Conservation (phyloP, 2,888 invertebrate genomes). For the Apocheima hispidaria region DNA sequence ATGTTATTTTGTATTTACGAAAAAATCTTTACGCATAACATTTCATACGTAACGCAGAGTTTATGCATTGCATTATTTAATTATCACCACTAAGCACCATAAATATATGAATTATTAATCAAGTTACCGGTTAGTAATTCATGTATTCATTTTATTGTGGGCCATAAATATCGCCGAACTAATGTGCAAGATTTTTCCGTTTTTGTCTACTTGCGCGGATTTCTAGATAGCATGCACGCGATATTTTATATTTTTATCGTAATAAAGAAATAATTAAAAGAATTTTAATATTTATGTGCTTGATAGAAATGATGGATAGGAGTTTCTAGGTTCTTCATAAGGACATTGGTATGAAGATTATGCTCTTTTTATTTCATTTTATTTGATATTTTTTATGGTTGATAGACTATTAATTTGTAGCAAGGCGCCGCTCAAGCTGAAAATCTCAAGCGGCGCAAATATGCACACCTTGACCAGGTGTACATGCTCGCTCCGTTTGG, state of each 20-base stretch:
- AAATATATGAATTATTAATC: conserved; percentile 48
- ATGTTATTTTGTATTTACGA: background rate
- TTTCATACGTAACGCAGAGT: background rate
- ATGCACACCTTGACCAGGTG: too few species aligned
- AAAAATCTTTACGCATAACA: background rate
- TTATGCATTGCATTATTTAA: conserved; percentile 4
- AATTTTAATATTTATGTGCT: background rate
- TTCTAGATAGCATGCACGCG: conserved; percentile 29
- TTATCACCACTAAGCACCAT: conserved; percentile 33
- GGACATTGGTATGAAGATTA: too few species aligned
- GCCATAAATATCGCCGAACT: conserved; percentile 35
- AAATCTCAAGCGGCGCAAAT: too few species aligned
- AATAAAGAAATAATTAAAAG: conserved; percentile 5
- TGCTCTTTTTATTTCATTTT: too few species aligned
- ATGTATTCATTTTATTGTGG: conserved; percentile 39
- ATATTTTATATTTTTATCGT: conserved; percentile 13
- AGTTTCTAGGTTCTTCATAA: background rate
- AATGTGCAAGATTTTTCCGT: conserved; percentile 26
- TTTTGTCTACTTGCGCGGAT: conserved; percentile 22
- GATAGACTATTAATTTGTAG: too few species aligned
- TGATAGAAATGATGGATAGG: background rate
- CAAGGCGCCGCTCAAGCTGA: too few species aligned
- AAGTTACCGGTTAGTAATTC: conserved; percentile 41
- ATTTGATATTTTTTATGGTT: too few species aligned
- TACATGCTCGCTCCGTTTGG: too few species aligned